Evolutionary conservation across 2,888 invertebrate genomes (phyloP).

Genomic region (Cryptocheilus praepositus): DNA sequence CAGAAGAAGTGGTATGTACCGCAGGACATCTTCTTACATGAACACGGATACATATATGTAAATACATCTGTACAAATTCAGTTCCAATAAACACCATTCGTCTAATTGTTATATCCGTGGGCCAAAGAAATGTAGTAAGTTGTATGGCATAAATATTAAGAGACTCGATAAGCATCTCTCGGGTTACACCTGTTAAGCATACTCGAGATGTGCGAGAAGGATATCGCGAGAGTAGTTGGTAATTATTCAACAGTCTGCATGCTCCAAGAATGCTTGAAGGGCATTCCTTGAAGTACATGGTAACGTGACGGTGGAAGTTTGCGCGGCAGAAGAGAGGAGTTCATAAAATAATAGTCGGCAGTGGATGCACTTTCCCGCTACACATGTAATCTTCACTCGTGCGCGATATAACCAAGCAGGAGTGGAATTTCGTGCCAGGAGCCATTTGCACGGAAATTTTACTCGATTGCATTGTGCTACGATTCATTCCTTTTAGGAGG

Average conservation of each 20-base stretch:
- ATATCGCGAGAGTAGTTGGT: constrained; percentile 26
- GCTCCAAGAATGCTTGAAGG: constrained; percentile 23
- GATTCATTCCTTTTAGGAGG: constrained; percentile 40
- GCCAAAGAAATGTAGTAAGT: neutral
- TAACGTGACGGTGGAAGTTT: constrained; percentile 39
- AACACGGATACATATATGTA: too few relatives aligned
- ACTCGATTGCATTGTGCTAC: constrained; percentile 38
- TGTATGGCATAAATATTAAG: neutral
- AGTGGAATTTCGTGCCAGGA: constrained; percentile 44
- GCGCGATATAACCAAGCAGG: constrained; percentile 29
- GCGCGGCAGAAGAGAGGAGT: constrained; percentile 22
- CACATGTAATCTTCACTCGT: constrained; percentile 39
- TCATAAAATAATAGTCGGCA: constrained; percentile 41
- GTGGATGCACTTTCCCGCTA: constrained; percentile 24
- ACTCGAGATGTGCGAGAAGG: neutral
- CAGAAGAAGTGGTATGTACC: too few relatives aligned
- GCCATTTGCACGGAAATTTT: constrained; percentile 45
- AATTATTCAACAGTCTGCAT: constrained; percentile 18
- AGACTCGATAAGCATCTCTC: too few relatives aligned
- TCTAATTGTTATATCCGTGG: neutral
- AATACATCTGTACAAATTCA: too few relatives aligned
- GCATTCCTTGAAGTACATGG: constrained; percentile 26
- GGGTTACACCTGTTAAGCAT: too few relatives aligned
- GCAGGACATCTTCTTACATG: too few relatives aligned
- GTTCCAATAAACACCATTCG: too few relatives aligned